These are phyloP conservation scores for Zosterops borbonicus DNA, from an alignment of 2,113 vertebrate genomes.

Conservation along the genomic window DNA sequence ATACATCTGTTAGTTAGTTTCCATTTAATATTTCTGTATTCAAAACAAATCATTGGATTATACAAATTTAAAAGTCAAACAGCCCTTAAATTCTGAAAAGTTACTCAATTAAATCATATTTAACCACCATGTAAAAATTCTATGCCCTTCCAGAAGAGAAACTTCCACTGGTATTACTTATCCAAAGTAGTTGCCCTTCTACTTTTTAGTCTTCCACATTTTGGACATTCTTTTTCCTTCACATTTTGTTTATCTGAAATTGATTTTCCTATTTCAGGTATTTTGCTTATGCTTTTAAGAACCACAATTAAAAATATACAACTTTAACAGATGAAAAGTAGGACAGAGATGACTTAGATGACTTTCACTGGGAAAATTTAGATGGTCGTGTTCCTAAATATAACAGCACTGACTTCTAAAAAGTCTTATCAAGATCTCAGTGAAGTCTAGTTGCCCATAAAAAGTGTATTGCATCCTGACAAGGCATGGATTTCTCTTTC, in stretches of 20 bases:
- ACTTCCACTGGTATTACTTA: not conserved
- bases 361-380: not conserved
- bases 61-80: not conserved
- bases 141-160: not conserved
- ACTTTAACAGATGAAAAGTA: not conserved
- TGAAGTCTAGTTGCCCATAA: not conserved
- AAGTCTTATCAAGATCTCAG: not conserved
- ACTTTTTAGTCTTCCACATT: not conserved
- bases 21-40: not conserved
- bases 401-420: not conserved
- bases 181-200: not conserved
- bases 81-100: not conserved
- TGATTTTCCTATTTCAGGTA: not conserved
- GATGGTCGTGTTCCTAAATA: not conserved
- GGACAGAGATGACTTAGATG: not conserved
- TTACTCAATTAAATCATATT: not conserved
- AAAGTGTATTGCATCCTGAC: not conserved
- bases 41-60: not conserved
- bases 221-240: not conserved
- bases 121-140: not conserved
- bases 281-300: not conserved
- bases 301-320: not conserved
- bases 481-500: not conserved
- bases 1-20: not conserved
- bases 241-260: not conserved